Evolutionary conservation across 2,113 vertebrate genomes (phyloP), one percentile per base, ranked within the genome.

Genomic region (Peromyscus leucopus): DNA sequence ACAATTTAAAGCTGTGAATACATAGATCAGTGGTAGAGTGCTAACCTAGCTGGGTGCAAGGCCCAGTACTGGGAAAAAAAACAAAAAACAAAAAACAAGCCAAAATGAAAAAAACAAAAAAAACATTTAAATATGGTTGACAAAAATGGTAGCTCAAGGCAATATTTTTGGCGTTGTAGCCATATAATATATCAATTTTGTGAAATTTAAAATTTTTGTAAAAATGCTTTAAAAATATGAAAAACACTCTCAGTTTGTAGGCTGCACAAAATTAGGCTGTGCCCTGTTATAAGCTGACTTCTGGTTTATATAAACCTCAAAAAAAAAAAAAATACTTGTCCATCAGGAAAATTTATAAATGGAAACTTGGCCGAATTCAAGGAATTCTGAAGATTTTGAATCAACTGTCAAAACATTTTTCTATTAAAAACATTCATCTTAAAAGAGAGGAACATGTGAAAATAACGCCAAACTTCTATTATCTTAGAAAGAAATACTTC

Each of bases 321-420:
- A 42, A 42, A 42, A 7, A 61, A 71, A 72, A 67, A 48, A 88
- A 48, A 33, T 67, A 31, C 16, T 63, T 86, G 39, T 65, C 84
- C 17, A 33, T 42, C 16, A 67, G 63, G 16, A 67, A 86, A 86
- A 33, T 67, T 21, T 67, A 86, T 21, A 48, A 31, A 69, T 33
- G 63, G 26, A 67, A 69, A 48, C 39, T 33, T 69, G 46, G 10
- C 63, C 17, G 17, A 86, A 67, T 33, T 93, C 24, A 95, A 92
- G 63, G 42, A 93, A 95, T 92, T 86, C 24, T 91, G 16, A 93
- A 83, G 92, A 91, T 95, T 91, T 78, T 89, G 15, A 78, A 90
- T 91, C 26, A 87, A 94, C 15, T 75, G 63, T 96, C 24, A 87
- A 86, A 91, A 93, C 84, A 51, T 21, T 24, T 92, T 96, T 89